Conservation (phyloP, 2,797 vertebrate species). For the Gymnoscopelus microlampas region DNA sequence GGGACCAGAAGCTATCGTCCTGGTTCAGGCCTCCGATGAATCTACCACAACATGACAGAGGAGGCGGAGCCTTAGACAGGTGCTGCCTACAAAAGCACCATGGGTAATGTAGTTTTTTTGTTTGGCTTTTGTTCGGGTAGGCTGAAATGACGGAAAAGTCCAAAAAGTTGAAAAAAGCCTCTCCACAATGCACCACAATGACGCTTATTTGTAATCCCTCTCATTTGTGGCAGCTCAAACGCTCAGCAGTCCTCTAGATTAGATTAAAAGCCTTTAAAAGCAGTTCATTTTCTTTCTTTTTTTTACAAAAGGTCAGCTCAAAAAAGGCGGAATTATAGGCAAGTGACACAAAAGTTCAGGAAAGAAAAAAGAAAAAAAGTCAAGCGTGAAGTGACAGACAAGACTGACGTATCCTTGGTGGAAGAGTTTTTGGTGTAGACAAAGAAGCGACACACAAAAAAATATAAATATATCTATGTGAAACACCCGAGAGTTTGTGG, state of each 20-base stretch:
- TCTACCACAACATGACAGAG: conserved; percentile 91
- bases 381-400: conserved; percentile 75
- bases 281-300: conserved; percentile 53
- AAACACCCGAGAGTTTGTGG: conserved; percentile 87
- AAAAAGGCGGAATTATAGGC: conserved; percentile 70
- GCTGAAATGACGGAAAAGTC: conserved; percentile 35
- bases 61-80: not conserved
- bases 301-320: conserved; percentile 56
- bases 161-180: conserved; percentile 46
- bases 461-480: conserved; percentile 84
- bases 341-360: conserved; percentile 73
- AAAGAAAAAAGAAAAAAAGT: conserved; percentile 39
- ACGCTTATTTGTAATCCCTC: conserved; percentile 33
- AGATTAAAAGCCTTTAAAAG: conserved; percentile 73
- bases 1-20: conserved; percentile 95
- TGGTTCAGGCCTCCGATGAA: conserved; percentile 87
- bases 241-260: conserved; percentile 62
- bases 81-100: conserved; percentile 71
- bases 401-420: conserved; percentile 80
- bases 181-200: conserved; percentile 43
- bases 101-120: conserved; percentile 77
- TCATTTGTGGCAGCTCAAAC: conserved; percentile 64
- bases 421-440: conserved; percentile 81
- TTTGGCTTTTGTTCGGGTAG: conserved; percentile 1
- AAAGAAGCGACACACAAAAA: conserved; percentile 83